These are phyloP conservation scores for Anthophora plumipes DNA, from an alignment of 2,888 invertebrate species.

Conservation along the genomic window DNA sequence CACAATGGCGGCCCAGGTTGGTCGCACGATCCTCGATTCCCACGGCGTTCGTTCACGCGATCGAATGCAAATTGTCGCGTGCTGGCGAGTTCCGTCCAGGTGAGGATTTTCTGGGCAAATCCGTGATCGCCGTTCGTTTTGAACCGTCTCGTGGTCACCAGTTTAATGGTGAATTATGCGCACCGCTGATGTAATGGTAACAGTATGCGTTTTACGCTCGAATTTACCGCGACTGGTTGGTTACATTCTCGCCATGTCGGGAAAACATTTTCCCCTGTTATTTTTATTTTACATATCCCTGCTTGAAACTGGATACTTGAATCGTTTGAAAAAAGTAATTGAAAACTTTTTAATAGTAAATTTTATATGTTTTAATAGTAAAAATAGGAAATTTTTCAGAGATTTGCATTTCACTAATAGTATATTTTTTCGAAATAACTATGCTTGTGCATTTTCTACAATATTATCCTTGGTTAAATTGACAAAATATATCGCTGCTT, in stretches of 20 bases:
- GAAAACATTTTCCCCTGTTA: neutral
- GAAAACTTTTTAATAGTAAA: too few species aligned
- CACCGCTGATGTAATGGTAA: neutral
- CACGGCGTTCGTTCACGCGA: neutral
- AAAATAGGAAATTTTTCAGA: too few species aligned
- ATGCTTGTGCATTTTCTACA: neutral
- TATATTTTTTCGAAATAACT: too few species aligned
- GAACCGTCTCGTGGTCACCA: slow-evolving; percentile 25
- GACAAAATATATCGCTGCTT: too few species aligned
- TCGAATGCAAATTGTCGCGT: slow-evolving; percentile 9
- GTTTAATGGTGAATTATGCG: slow-evolving; percentile 45
- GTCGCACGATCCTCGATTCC: neutral
- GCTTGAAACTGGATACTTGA: too few species aligned
- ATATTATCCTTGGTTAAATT: neutral
- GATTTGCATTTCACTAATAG: too few species aligned
- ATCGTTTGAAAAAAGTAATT: too few species aligned
- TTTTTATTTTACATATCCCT: too few species aligned
- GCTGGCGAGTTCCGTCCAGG: neutral
- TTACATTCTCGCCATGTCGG: neutral
- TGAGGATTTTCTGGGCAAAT: slow-evolving; percentile 32
- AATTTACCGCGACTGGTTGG: neutral
- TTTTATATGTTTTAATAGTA: too few species aligned
- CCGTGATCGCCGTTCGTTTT: slow-evolving; percentile 16
- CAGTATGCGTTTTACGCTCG: neutral
- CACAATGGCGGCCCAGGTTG: neutral